Conservation (phyloP, 1,140 invertebrate species). For the Leptopilina boulardi region DNA sequence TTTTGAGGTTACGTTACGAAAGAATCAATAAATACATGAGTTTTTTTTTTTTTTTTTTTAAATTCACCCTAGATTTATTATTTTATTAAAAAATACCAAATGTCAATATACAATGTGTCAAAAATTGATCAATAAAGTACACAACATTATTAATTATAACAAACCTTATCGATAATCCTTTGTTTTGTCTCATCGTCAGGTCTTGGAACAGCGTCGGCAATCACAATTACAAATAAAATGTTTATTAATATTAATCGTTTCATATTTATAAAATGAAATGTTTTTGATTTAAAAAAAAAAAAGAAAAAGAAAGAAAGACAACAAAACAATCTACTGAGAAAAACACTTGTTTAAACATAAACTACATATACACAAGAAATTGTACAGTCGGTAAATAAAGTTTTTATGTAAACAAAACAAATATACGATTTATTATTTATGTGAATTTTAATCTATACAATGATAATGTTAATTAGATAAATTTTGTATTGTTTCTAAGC, state of each 20-base stretch:
- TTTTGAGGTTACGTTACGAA: background rate
- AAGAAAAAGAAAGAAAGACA: background rate
- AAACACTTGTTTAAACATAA: too few species aligned
- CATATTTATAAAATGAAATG: slow-evolving; percentile 39
- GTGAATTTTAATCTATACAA: background rate
- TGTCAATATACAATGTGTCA: background rate
- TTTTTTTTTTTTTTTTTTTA: too few species aligned
- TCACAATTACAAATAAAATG: slow-evolving; percentile 52
- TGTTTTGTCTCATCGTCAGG: slow-evolving; percentile 77
- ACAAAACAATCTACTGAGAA: too few species aligned
- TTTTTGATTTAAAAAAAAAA: background rate
- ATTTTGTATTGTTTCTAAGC: background rate
- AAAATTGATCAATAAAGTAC: slow-evolving; percentile 9
- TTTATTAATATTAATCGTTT: slow-evolving; percentile 51
- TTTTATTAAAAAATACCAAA: too few species aligned
- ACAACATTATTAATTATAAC: background rate
- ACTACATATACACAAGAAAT: too few species aligned
- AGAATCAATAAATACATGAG: too few species aligned
- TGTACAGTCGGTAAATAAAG: too few species aligned
- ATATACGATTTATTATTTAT: background rate
- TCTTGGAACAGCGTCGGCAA: slow-evolving; percentile 78
- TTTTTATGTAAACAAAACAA: background rate
- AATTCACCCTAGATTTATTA: too few species aligned
- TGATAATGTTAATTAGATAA: slow-evolving; percentile 3
- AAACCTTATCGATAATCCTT: slow-evolving; percentile 76